Evolutionary conservation across 2,888 invertebrate genomes (phyloP), one percentile per base, ranked within the genome.

Genomic region (Liodrosophila aerea): DNA sequence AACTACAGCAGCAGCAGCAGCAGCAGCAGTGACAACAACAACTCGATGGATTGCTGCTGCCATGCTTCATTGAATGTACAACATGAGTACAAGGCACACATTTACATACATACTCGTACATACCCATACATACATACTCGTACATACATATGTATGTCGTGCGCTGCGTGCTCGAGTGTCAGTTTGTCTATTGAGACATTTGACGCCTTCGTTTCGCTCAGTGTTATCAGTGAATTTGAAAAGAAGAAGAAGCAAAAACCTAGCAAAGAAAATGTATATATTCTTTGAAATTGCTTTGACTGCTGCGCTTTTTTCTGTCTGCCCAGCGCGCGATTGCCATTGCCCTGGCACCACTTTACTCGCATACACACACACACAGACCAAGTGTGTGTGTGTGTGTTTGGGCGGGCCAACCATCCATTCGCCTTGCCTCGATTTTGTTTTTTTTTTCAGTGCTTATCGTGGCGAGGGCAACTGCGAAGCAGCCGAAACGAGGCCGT

Each of bases 401-500:
- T 22, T 22, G 22, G 22, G 22, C 22, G 22, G 22, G 22, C 22
- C 22, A 36, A 36, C 36, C 36, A 29, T 29, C 11, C 51, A 44
- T 37, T 62, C 50, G 47, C 74, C 53, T 56, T 39, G 67, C 57
- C 54, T 49, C 30, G 36, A 9, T 22, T 22, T 22, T 22, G 22
- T 22, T 22, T 22, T 22, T 22, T 22, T 22, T 22, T 22, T 22
- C 56, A 67, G 40, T 78, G 72, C 85, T 81, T 85, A 85, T 85
- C 84, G 76, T 83, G 60, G 66, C 76, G 86, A 73, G 84, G 67
- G 84, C 81, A 76, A 66, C 64, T 64, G 61, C 57, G 51, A 70
- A 74, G 64, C 72, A 78, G 63, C 67, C 70, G 45, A 78, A 83
- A 85, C 84, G 85, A 76, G 81, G 78, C 65, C 85, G 83, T 64